A percentile compares a stretch with the other conserved stretches of the same genome.
Conservation (phyloP, 2,797 vertebrate genomes). For the Gallinago solitaria region DNA sequence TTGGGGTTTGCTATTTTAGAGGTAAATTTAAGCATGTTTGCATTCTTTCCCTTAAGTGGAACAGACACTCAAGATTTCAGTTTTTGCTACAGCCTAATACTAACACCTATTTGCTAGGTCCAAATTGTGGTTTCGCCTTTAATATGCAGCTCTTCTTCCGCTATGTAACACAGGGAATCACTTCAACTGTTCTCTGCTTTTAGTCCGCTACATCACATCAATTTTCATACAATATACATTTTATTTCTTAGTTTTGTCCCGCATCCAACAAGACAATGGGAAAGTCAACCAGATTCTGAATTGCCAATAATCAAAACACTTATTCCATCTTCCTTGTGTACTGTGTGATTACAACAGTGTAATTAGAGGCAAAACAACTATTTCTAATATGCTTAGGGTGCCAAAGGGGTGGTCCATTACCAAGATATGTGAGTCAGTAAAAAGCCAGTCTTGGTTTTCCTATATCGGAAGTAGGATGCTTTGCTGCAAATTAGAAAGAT, state of each 20-base stretch:
- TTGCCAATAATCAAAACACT: neutral
- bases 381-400: neutral
- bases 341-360: neutral
- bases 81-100: neutral
- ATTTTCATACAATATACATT: neutral
- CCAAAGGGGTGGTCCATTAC: neutral
- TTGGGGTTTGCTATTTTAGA: neutral
- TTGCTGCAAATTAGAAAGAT: neutral
- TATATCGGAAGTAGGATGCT: neutral
- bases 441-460: neutral
- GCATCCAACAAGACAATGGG: neutral
- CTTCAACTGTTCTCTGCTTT: neutral
- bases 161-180: neutral
- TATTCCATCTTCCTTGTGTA: neutral
- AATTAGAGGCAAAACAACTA: neutral
- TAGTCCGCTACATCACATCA: neutral
- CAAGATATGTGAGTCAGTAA: neutral
- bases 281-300: neutral
- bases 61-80: neutral
- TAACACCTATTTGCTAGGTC: neutral
- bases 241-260: neutral
- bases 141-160: neutral
- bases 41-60: neutral
- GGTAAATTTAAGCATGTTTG: neutral
- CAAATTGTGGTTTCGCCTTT: neutral